Evolutionary conservation across 1,140 invertebrate genomes (phyloP).

Genomic region (Musca vetustissima): DNA sequence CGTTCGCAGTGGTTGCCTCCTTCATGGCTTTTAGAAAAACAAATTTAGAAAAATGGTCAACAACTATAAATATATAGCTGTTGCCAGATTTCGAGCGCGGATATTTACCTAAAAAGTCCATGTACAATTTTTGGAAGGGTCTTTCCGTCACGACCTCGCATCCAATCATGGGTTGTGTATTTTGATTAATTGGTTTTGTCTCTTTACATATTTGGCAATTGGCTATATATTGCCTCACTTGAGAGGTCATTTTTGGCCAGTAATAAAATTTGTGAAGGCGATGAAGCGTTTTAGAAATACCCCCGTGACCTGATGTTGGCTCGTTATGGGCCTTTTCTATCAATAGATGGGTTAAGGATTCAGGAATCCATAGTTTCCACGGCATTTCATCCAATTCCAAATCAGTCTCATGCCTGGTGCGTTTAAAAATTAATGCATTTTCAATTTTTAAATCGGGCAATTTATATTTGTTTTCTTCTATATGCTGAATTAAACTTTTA

Average conservation of each 20-base stretch:
- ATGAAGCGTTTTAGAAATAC: too few relatives aligned
- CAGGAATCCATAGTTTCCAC: background rate
- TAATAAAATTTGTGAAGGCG: too few relatives aligned
- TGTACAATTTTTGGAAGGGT: constrained; percentile 27
- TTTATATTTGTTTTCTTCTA: background rate
- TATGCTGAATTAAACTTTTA: background rate
- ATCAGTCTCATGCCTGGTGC: background rate
- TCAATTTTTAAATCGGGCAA: background rate
- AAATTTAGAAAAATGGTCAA: constrained; percentile 26
- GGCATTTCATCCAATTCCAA: background rate
- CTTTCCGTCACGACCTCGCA: background rate
- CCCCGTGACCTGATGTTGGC: too few relatives aligned
- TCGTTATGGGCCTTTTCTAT: background rate
- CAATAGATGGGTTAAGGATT: background rate
- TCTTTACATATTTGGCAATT: too few relatives aligned
- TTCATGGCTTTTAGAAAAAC: constrained; percentile 20
- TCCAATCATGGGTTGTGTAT: background rate
- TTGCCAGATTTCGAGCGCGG: constrained; percentile 25
- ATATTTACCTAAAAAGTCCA: constrained; percentile 28
- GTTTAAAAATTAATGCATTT: background rate
- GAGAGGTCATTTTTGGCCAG: too few relatives aligned
- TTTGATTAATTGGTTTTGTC: too few relatives aligned
- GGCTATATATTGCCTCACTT: too few relatives aligned
- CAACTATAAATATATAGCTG: constrained; percentile 22
- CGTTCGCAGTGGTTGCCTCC: background rate